Evolutionary conservation across 1,140 invertebrate genomes (phyloP), one percentile per base, ranked within the genome.

Genomic region (Diploscapter pachys): DNA sequence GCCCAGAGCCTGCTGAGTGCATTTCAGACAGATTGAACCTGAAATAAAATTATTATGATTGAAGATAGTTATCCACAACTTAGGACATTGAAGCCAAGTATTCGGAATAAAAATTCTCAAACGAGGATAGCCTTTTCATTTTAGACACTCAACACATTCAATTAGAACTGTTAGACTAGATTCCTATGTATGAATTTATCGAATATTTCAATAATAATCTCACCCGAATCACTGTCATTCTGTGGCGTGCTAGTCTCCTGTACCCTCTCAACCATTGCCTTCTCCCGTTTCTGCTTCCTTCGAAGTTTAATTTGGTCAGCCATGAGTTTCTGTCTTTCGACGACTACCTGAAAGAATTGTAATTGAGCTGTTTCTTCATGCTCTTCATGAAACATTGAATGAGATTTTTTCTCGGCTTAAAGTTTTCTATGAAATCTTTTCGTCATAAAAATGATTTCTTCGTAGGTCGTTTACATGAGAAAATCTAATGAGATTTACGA

Each of bases 231-330:
- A 54, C 61, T 5, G 61, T 72, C 61, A 55, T 64, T 63, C 61
- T 70, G 31, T 70, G 71, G 4, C 52, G n/a, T 4, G 31, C 6
- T 2, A 55, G 63, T 63, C 61, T 61, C 63, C 11, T 56, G 50
- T 49, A 65, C 63, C 5, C 55, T 50, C 9, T 71, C 56, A 67
- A 70, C 52, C 11, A 62, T 57, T 49, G 53, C 72, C 55, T 80
- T 80, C 63, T 80, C 77, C 71, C 80, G 75, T 59, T 81, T 80
- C 71, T 81, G 80, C 55, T 67, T 64, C 57, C 80, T 63, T 31
- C 80, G 63, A 1, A 81, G 61, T 78, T 81, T 81, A 13, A 81
- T 81, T 63, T 81, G 80, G 64, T 81, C 80, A 4, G 80, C 80
- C 80, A 81, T 81, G 55, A 81, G 62, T 13, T 78, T 77, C 54